Evolutionary conservation across 2,888 invertebrate species (phyloP).

Genomic region (Omphaloscelis lunosa): DNA sequence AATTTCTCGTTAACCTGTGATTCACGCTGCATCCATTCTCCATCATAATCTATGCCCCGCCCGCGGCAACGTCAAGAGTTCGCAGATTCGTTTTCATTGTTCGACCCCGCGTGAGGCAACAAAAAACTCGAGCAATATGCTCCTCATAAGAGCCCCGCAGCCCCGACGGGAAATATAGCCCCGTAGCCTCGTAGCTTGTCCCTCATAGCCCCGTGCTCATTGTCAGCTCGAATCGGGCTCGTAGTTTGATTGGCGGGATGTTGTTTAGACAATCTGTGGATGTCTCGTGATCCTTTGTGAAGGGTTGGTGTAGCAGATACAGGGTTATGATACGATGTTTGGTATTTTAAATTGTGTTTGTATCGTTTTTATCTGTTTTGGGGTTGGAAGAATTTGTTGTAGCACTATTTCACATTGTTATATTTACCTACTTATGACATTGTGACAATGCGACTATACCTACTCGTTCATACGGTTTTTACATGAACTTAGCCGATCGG

Average conservation of each 20-base stretch:
- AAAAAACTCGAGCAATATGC: constrained; percentile 83
- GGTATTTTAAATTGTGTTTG: constrained; percentile 32
- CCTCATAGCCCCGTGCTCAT: constrained; percentile 16
- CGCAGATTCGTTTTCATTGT: constrained; percentile 79
- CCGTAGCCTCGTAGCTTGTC: constrained; percentile 7
- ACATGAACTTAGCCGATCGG: neutral
- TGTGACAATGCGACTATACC: neutral
- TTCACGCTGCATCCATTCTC: constrained; percentile 23
- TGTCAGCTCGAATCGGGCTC: constrained; percentile 63
- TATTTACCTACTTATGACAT: neutral
- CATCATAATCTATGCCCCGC: constrained; percentile 56
- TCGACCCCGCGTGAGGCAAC: constrained; percentile 60
- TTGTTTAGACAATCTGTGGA: constrained; percentile 74
- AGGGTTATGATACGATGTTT: constrained; percentile 37
- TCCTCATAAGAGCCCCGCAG: constrained; percentile 74
- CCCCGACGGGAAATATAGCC: constrained; percentile 31
- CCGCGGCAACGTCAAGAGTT: constrained; percentile 68
- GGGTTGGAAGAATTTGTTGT: neutral
- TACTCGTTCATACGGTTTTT: neutral
- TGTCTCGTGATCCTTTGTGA: constrained; percentile 33
- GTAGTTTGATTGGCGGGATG: constrained; percentile 74
- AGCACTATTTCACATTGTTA: neutral
- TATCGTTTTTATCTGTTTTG: constrained; percentile 23
- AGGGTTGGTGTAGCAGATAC: constrained; percentile 17
- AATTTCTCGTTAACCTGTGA: neutral